Evolutionary conservation across 2,797 vertebrate species (phyloP).

Genomic region (Smutsia gigantea): DNA sequence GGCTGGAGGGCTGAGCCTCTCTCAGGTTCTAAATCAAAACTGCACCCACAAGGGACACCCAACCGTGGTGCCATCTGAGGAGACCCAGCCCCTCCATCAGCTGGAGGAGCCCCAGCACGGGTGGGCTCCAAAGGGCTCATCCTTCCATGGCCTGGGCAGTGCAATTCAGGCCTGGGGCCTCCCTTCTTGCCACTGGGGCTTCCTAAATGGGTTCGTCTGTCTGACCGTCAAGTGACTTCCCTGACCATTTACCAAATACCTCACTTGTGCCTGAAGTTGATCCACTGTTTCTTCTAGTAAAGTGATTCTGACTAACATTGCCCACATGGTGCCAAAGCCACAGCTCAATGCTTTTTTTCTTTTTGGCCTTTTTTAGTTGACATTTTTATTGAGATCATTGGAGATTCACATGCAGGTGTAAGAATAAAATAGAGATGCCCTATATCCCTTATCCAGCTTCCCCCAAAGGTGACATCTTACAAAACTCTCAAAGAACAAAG

Average conservation of each 20-base stretch:
- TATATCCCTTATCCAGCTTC: fast-evolving
- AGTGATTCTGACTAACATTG: not conserved
- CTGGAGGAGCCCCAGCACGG: fast-evolving
- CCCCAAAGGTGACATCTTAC: not conserved
- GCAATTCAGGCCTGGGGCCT: not conserved
- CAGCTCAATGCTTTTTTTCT: not conserved
- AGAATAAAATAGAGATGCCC: not conserved
- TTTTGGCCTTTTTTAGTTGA: not conserved
- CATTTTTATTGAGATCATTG: not conserved
- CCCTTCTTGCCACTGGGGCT: not conserved
- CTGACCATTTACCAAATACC: not conserved
- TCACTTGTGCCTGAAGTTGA: not conserved
- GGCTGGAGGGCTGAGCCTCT: not conserved
- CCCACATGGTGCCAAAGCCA: not conserved
- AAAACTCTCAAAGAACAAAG: not conserved
- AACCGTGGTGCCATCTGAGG: fast-evolving
- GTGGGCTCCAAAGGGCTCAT: too few species aligned
- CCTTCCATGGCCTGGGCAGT: fast-evolving
- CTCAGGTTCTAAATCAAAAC: not conserved
- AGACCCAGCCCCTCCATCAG: not conserved
- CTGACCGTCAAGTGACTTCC: not conserved
- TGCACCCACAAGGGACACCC: not conserved
- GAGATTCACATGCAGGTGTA: not conserved
- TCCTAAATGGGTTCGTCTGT: not conserved
- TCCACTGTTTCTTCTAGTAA: not conserved